Evolutionary conservation across 2,888 invertebrate genomes (phyloP).

Genomic region (Asteroscopus sphinx): DNA sequence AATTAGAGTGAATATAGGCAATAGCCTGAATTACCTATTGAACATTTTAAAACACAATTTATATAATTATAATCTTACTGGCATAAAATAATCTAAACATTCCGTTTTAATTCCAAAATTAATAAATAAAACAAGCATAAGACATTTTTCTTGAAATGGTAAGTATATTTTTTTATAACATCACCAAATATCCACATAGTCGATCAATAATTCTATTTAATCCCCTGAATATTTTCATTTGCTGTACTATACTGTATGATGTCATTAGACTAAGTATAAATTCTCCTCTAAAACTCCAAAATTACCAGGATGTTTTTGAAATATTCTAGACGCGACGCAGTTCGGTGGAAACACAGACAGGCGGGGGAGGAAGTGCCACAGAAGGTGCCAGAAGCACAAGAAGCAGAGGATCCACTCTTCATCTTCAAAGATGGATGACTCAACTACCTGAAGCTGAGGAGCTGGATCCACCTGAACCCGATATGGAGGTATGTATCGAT

Average conservation of each 20-base stretch:
- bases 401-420: constrained; percentile 93
- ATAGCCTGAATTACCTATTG: too few species aligned
- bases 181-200: constrained; percentile 67
- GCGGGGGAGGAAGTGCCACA: constrained; percentile 78
- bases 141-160: neutral
- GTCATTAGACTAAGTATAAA: too few species aligned
- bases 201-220: neutral
- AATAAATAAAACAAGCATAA: too few species aligned
- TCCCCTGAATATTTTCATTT: too few species aligned
- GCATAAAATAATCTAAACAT: too few species aligned
- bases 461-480: constrained; percentile 86
- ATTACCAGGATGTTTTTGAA: neutral
- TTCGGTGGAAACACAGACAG: constrained; percentile 85
- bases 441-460: constrained; percentile 92
- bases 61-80: too few species aligned
- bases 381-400: constrained; percentile 85
- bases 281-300: too few species aligned
- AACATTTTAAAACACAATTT: too few species aligned
- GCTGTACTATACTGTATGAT: too few species aligned
- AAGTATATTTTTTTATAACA: neutral
- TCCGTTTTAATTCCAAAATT: too few species aligned
- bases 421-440: constrained; percentile 95
- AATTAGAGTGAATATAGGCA: too few species aligned
- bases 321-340: constrained; percentile 81
- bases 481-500: constrained; percentile 83